phyloP scores from a whole-genome alignment of 2,888 invertebrate species.

The Lepidochrysops patricia region DNA sequence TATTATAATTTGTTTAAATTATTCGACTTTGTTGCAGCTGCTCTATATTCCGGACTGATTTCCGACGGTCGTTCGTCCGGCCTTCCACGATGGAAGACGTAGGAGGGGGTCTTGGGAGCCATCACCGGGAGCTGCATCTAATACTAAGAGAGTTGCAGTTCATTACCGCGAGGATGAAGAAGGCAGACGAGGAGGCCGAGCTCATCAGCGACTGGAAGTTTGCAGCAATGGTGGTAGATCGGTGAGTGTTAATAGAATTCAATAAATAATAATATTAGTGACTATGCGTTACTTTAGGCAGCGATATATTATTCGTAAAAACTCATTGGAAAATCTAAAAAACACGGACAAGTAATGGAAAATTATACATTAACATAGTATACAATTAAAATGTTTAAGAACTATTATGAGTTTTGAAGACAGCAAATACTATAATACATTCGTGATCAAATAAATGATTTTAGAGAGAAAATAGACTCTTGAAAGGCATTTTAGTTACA shows the following conservation, averaged over 20 bases:
- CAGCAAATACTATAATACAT: no score
- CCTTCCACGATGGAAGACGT: constrained; percentile 87
- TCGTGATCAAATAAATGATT: neutral
- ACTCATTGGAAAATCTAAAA: no score
- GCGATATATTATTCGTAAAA: no score
- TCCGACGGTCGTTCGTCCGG: constrained; percentile 78
- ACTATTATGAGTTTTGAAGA: no score
- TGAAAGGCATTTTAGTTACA: neutral
- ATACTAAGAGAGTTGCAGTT: constrained; percentile 95
- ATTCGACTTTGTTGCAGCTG: constrained; percentile 40
- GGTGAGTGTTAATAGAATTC: constrained; percentile 51
- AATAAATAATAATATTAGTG: no score
- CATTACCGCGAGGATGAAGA: constrained; percentile 94
- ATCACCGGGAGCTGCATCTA: constrained; percentile 89
- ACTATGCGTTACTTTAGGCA: no score
- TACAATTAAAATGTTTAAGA: neutral
- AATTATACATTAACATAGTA: no score
- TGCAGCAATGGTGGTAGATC: constrained; percentile 98
- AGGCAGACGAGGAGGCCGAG: constrained; percentile 94
- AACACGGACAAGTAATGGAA: no score
- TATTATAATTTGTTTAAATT: constrained; percentile 21
- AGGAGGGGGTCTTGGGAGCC: constrained; percentile 76
- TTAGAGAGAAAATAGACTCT: neutral
- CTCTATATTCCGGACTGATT: constrained; percentile 70
- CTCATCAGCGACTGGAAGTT: constrained; percentile 98